Evolutionary conservation across 2,797 vertebrate species (phyloP).

Genomic region (Alosa sapidissima): DNA sequence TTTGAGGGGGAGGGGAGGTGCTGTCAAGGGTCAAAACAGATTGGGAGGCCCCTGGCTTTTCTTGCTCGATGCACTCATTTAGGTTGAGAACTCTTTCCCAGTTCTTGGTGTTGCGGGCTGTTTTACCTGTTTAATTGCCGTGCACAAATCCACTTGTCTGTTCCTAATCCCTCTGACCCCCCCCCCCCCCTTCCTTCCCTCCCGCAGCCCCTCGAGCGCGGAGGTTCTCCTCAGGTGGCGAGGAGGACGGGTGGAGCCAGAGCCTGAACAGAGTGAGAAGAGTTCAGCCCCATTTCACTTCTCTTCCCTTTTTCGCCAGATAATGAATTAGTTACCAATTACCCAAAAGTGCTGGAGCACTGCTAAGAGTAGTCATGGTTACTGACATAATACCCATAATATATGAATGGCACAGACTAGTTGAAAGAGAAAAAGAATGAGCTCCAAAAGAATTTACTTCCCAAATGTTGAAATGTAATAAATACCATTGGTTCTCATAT

Average conservation of each 20-base stretch:
- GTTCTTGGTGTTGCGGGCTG: background rate
- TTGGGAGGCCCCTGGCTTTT: background rate
- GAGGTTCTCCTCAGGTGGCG: slow-evolving; percentile 92
- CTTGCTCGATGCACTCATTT: background rate
- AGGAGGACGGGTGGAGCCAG: slow-evolving; percentile 91
- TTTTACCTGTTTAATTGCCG: slow-evolving; percentile 12
- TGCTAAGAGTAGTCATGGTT: background rate
- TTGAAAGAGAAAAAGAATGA: background rate
- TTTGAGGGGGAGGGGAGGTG: background rate
- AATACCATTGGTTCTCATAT: background rate
- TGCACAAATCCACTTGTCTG: slow-evolving; percentile 15
- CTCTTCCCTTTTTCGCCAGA: background rate
- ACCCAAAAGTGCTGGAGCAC: background rate
- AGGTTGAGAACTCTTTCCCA: background rate
- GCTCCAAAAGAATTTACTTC: background rate
- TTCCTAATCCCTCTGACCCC: background rate
- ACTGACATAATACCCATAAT: background rate
- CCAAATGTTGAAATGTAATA: background rate
- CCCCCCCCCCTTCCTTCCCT: background rate
- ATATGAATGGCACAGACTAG: background rate
- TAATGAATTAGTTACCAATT: slow-evolving; percentile 12
- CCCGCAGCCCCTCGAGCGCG: slow-evolving; percentile 78
- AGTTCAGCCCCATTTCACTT: background rate
- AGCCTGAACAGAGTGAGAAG: slow-evolving; percentile 87
- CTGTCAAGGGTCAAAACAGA: background rate